phyloP scores from a whole-genome alignment of 2,113 vertebrate genomes.

The Physeter macrocephalus region DNA sequence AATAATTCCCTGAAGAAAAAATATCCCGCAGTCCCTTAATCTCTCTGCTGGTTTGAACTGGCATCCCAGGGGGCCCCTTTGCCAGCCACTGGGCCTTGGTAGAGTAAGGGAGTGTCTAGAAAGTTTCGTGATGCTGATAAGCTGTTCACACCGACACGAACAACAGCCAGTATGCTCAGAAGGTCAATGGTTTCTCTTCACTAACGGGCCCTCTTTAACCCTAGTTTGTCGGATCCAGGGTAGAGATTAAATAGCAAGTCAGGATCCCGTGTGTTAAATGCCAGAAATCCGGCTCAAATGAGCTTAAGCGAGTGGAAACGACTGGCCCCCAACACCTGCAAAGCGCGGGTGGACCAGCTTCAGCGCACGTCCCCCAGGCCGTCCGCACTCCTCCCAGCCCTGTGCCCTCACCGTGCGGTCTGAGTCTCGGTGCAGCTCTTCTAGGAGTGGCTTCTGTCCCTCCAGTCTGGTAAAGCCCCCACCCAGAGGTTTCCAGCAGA shows the following conservation, averaged over 20 bases:
- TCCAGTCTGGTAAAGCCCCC: background rate
- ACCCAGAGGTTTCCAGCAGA: background rate
- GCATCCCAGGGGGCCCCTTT: background rate
- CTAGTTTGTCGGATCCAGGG: background rate
- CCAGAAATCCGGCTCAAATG: background rate
- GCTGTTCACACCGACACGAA: fast-evolving
- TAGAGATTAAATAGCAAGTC: no score
- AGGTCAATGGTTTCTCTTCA: background rate
- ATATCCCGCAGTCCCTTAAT: background rate
- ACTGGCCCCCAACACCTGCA: background rate
- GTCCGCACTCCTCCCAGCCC: background rate
- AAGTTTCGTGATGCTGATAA: background rate
- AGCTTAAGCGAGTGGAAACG: no score
- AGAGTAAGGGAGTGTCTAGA: background rate
- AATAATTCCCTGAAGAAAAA: background rate
- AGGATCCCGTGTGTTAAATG: background rate
- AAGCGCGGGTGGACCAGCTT: background rate
- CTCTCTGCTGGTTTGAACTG: background rate
- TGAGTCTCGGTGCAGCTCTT: fast-evolving
- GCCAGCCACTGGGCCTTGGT: background rate
- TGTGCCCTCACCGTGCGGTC: background rate
- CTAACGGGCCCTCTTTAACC: no score
- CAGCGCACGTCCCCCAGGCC: fast-evolving
- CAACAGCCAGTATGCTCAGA: no score
- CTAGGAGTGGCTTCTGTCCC: no score